Base-by-base conservation (phyloP, 2,888 invertebrate genomes). In the Notodonta dromedarius region DNA sequence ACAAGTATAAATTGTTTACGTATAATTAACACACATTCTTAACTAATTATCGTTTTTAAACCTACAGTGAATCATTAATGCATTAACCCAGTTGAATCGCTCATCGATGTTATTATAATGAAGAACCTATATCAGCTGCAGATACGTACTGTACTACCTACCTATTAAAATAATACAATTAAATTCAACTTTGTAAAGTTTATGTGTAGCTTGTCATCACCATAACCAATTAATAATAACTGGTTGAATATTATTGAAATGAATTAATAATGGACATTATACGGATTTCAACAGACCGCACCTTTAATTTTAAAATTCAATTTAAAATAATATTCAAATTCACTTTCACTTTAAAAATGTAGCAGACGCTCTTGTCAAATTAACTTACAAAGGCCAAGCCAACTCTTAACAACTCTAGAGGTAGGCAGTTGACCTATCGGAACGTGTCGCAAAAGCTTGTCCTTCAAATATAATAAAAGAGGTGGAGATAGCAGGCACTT, bases 11-110 rank as follows among this genome's bases (percentile, higher is more conserved):
- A 78, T 81, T 83, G 70, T 74, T 69, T 61, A 66, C 63, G 62
- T 56, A 69, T 75, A 78, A 78, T 81, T 83, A 82, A 77, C 76
- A 76, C 71, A 76, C 70, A 78, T 82, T 69, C 72, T 71, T 68
- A 48, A 56, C 60, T 63, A 56, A 74, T 71, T 79, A 81, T 77
- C 79, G 68, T 66, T 71, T 71, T 61, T 44, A 68, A 71, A 68
- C 63, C 68, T 57, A 58, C 61, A 64, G 73, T 79, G 69, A 75
- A 74, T 79, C 69, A 73, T 79, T 75, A 65, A 74, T 77, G 70
- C 63, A 73, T 69, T 74, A 73, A 73, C 76, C 76, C 56, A 73
- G 63, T 73, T 74, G 59, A 48, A n/a, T 46, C 73, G 64, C 73
- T 35, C 67, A 61, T 60, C 55, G 48, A 40, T 58, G 61, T 55